Base-by-base conservation (phyloP, 64 coral and sea anemone species). In the Acropora tenuis region DNA sequence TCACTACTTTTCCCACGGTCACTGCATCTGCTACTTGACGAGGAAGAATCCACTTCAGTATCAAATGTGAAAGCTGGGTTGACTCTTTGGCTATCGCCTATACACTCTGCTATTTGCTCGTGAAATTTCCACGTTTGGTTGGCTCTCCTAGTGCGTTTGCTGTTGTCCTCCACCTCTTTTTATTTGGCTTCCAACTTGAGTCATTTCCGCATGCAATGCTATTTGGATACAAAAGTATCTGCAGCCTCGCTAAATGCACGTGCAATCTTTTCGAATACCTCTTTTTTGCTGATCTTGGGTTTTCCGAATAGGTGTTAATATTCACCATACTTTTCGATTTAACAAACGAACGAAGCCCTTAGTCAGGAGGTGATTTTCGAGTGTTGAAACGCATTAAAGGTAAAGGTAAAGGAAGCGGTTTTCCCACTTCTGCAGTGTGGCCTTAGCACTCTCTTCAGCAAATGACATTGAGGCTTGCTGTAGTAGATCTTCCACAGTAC, bases 71-170 rank as follows among this genome's bases (percentile, higher is more conserved):
- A 30, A 30, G 30, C 30, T 55, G 52, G 52, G 4, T 55, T 55
- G 4, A 91, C 47, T 13, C 76, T 91, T 20, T 78, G 66, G 18
- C 48, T 74, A 11, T 50, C 66, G 12, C 79, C 79, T n/a, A 83
- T 0, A 59, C 78, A 74, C 4, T 82, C 61, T 13, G 9, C 61
- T 78, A 80, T 44, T 48, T 55, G 40, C 75, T 6, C 3, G 47
- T 52, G 3, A 59, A 80, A 90, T 45, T 90, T 90, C 55, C 88
- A 90, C 15, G 77, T 18, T 46, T 44, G 83, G 42, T 17, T 82
- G 41, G 67, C 66, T 41, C 49, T 80, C 3, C 89, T 68, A 11
- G 79, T 91, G 1, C 1, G 2, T 3, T 59, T 60, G 48, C 75
- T 91, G 48, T 91, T 30, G 30, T 30, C 30, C 30, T 30, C 30